Percentiles rank a stretch among this genome's conserved stretches.
phyloP scores from a whole-genome alignment of 2,113 vertebrate species.

The Mormyrus iriodes region DNA sequence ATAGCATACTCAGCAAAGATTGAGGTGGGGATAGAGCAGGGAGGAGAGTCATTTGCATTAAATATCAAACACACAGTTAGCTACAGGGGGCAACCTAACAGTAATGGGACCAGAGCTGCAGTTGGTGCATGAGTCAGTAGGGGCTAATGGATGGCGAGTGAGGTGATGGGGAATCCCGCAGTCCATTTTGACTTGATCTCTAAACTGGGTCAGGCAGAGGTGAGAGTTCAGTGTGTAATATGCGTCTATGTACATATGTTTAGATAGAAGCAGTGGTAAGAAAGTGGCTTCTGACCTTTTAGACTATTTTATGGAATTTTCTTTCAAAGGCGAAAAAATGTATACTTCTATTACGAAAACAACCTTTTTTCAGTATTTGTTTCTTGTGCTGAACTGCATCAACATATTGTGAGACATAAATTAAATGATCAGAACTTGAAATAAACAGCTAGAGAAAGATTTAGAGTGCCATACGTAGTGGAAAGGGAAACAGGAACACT shows the following conservation, averaged over 20 bases:
- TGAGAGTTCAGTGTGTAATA: conserved; percentile 15
- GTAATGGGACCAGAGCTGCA: not conserved
- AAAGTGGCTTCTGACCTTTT: not conserved
- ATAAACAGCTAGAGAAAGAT: not conserved
- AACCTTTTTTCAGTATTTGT: not conserved
- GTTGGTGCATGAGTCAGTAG: not conserved
- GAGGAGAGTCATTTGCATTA: not conserved
- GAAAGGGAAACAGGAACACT: not conserved
- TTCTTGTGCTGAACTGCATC: not conserved
- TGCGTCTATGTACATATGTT: not conserved
- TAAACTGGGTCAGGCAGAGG: conserved; percentile 8
- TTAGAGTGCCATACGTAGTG: not conserved
- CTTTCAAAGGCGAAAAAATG: not conserved
- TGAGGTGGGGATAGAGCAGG: not conserved
- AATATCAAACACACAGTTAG: not conserved
- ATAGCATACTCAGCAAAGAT: not conserved
- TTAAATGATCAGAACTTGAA: not conserved
- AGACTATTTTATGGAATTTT: not conserved
- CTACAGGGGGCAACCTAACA: not conserved
- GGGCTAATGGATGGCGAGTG: not conserved
- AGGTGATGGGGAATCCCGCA: not conserved
- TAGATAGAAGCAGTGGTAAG: conserved; percentile 20
- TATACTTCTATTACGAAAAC: not conserved
- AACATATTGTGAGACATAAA: not conserved
- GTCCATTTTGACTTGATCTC: conserved; percentile 2